A percentile compares a stretch with the other conserved stretches of the same genome.
phyloP scores from a whole-genome alignment of 2,888 invertebrate species.

The Lasius platythorax region DNA sequence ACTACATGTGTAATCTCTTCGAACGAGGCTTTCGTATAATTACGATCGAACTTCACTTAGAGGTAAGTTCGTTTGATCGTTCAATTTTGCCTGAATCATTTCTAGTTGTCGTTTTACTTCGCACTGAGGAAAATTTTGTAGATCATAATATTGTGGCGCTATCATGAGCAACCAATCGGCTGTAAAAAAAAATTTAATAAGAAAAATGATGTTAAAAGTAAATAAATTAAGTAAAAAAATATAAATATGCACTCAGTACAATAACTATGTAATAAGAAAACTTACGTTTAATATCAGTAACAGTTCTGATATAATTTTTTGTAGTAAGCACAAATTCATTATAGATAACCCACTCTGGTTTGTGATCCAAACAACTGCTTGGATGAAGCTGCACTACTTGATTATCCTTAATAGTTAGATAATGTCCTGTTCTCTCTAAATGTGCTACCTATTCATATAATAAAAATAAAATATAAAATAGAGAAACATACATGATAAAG shows the following conservation, averaged over 20 bases:
- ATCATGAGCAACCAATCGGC: constrained; percentile 98
- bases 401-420: constrained; percentile 99
- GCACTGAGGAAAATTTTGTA: constrained; percentile 98
- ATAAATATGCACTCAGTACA: not conserved
- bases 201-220: not conserved
- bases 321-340: constrained; percentile 99
- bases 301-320: constrained; percentile 99
- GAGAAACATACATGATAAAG: constrained; percentile 29
- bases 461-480: not conserved
- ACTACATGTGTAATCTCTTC: no score
- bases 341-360: constrained; percentile 99
- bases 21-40: no score
- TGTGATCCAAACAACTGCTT: constrained; percentile 99
- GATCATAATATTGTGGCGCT: constrained; percentile 99
- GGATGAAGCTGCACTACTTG: constrained; percentile 99
- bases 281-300: constrained; percentile 99
- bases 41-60: no score
- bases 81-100: constrained; percentile 93
- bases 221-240: not conserved
- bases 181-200: constrained; percentile 82
- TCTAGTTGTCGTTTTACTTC: constrained; percentile 98
- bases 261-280: constrained; percentile 72
- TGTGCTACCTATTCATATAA: constrained; percentile 93
- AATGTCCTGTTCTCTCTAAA: constrained; percentile 98
- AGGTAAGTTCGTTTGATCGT: no score